Percentiles rank a stretch among this genome's conserved stretches.
phyloP scores from a whole-genome alignment of 1,140 invertebrate species.

The Triops longicaudatus region DNA sequence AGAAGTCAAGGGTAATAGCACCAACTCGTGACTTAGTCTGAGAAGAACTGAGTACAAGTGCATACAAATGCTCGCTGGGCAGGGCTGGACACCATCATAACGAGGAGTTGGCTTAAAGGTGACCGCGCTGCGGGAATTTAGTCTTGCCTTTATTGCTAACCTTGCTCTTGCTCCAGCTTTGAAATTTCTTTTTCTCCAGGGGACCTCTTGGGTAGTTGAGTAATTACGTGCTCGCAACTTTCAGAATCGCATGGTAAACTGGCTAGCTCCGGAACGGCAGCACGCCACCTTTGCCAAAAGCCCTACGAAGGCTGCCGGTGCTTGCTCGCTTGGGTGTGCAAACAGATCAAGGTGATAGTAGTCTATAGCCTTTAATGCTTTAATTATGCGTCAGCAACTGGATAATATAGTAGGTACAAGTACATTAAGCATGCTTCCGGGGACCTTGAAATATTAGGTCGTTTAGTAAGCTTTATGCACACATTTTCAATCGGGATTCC shows the following conservation, averaged over 20 bases:
- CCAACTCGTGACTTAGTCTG: not conserved
- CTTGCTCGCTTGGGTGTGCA: constrained; percentile 3
- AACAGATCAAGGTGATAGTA: not conserved
- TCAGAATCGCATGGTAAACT: not conserved
- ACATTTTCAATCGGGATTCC: too few relatives aligned
- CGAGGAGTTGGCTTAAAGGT: not conserved
- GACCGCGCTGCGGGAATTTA: not conserved
- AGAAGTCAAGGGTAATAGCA: constrained; percentile 12
- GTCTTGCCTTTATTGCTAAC: not conserved
- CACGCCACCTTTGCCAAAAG: not conserved
- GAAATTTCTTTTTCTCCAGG: not conserved
- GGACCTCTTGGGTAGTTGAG: not conserved
- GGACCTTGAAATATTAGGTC: not conserved
- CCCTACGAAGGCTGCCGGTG: not conserved
- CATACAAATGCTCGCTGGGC: not conserved
- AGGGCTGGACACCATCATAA: not conserved
- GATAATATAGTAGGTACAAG: not conserved
- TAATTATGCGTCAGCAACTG: not conserved
- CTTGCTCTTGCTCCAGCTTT: not conserved
- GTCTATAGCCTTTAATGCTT: constrained; percentile 8
- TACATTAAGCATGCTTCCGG: not conserved
- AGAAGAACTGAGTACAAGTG: not conserved
- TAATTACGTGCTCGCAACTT: not conserved
- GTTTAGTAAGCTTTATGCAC: too few relatives aligned
- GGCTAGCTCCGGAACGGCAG: not conserved